Evolutionary conservation across 2,797 vertebrate species (phyloP).

Genomic region (Amblyopsis hoosieri): DNA sequence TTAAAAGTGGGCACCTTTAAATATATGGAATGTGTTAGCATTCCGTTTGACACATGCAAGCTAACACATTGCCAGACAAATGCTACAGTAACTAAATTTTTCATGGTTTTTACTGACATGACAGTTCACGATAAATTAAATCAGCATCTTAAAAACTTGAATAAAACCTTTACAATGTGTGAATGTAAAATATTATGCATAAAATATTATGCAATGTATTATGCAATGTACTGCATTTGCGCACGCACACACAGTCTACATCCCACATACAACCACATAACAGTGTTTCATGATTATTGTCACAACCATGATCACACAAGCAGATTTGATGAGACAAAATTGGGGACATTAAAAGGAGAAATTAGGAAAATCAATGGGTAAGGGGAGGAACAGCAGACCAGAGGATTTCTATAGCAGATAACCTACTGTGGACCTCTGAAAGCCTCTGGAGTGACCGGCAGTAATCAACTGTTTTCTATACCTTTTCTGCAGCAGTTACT

Average conservation of each 20-base stretch:
- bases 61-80: not conserved
- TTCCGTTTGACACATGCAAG: not conserved
- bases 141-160: conserved; percentile 12
- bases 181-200: conserved; percentile 11
- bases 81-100: not conserved
- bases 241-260: conserved; percentile 17
- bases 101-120: not conserved
- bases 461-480: too few relatives aligned
- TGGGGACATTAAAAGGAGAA: conserved; percentile 80
- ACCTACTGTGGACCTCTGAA: not conserved
- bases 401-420: not conserved
- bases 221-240: conserved; percentile 1
- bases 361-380: conserved; percentile 33
- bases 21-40: conserved; percentile 4
- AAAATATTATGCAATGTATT: not conserved
- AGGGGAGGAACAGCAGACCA: conserved; percentile 11
- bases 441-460: too few relatives aligned
- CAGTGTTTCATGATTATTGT: conserved; percentile 22
- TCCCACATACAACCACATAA: conserved; percentile 16
- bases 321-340: conserved; percentile 52
- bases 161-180: conserved; percentile 15
- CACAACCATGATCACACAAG: conserved; percentile 32
- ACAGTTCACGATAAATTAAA: conserved; percentile 1
- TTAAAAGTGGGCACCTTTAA: too few relatives aligned
- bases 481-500: too few relatives aligned